These are phyloP conservation scores for Mactra quadrangularis DNA, from an alignment of 1,140 invertebrate genomes.

Conservation along the genomic window DNA sequence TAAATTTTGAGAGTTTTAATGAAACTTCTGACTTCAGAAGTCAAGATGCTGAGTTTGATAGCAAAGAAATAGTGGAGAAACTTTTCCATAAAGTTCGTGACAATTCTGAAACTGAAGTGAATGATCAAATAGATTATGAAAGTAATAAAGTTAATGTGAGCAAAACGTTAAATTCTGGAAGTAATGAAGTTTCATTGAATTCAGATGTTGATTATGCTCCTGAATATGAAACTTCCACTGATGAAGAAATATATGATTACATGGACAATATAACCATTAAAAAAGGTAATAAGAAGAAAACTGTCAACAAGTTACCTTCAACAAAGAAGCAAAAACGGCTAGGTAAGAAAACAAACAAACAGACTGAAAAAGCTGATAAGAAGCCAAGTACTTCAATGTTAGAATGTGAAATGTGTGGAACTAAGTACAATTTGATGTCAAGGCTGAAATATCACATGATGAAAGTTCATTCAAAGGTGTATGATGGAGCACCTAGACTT, in stretches of 20 bases:
- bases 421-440: background rate
- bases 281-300: background rate
- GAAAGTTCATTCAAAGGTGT: background rate
- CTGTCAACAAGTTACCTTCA: background rate
- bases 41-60: background rate
- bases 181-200: background rate
- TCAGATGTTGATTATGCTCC: background rate
- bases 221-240: constrained; percentile 3
- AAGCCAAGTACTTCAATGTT: background rate
- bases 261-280: background rate
- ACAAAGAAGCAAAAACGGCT: background rate
- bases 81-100: background rate
- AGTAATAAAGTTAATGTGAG: background rate
- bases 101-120: background rate
- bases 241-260: background rate
- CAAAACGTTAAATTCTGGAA: background rate
- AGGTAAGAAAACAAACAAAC: background rate
- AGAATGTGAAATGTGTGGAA: background rate
- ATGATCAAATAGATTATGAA: background rate
- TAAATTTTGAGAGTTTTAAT: background rate
- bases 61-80: background rate
- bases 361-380: background rate
- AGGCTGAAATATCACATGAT: constrained; percentile 3
- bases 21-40: background rate
- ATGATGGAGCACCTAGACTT: background rate